Evolutionary conservation across 2,888 invertebrate species (phyloP), one percentile per base, ranked within the genome.

Genomic region (Melinaea marsaeus): DNA sequence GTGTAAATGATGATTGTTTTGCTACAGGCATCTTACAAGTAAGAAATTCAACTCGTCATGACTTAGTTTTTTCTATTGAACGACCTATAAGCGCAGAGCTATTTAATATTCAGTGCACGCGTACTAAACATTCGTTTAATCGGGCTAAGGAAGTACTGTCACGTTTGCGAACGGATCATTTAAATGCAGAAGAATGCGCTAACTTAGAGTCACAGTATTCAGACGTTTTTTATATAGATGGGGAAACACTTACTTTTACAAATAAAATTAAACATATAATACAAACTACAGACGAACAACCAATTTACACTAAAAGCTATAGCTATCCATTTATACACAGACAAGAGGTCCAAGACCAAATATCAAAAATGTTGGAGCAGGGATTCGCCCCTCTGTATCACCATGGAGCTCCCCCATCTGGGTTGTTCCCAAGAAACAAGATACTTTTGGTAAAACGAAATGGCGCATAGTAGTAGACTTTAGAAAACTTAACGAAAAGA

Each of bases 131-230:
- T 13, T 11, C 45, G 6, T 4, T 51, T 0, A 13, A 63, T 0
- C 73, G 74, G 9, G 60, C 48, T 46, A 59, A 51, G 3, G 60
- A 69, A 22, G 65, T 69, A 2, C 33, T 69, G 22, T 69, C 73
- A 13, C 72, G 72, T 0, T 56, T 78, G 5, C 72, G 76, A 5
- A 76, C 74, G 0, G 69, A 74, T 5, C 76, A 77, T 64, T 54
- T 77, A 13, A 75, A 76, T 34, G 45, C 57, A 0, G 76, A 78
- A 46, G 75, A 75, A 69, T 65, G 66, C 1, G 62, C 61, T 55
- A 74, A 77, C 45, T 66, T 74, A 60, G 59, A 63, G 34, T 11
- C 7, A 11, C 48, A 48, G 59, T 51, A 34, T 33, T 22, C 55
- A 13, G 34, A 54, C 55, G 4, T 22, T 22, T 22, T 22, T 22